A percentile compares a stretch with the other conserved stretches of the same genome.
Evolutionary conservation across 2,797 vertebrate species (phyloP).

Genomic region (Callimico goeldii): DNA sequence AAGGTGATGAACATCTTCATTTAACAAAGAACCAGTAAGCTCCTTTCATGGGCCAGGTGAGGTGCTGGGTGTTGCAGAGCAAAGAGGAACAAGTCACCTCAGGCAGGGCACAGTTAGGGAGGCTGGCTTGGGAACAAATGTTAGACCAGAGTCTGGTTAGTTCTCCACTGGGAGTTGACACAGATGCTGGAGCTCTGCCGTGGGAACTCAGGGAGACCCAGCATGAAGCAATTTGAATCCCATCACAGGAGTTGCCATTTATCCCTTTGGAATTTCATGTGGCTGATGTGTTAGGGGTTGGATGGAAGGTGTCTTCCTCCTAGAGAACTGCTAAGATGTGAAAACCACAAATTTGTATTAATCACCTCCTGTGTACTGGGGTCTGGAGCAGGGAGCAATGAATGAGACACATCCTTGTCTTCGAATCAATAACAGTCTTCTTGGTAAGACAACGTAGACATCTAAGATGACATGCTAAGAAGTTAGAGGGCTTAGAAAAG

Average conservation of each 20-base stretch:
- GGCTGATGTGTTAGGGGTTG: neutral
- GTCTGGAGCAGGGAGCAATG: neutral
- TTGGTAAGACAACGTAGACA: neutral
- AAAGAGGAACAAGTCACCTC: neutral
- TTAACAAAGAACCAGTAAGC: neutral
- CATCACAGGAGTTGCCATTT: neutral
- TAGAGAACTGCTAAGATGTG: neutral
- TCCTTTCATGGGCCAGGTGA: neutral
- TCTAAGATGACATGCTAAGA: neutral
- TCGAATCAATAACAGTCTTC: neutral
- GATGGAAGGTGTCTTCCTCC: neutral
- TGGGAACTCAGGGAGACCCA: neutral
- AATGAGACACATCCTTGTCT: neutral
- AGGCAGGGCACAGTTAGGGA: neutral
- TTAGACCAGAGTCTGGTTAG: neutral
- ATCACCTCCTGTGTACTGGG: neutral
- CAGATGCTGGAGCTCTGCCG: neutral
- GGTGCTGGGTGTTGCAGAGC: neutral
- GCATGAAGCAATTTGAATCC: neutral
- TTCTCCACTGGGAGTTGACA: neutral
- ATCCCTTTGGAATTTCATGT: neutral
- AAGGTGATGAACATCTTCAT: neutral
- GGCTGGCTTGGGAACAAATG: neutral
- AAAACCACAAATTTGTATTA: neutral
- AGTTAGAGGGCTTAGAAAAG: neutral